Base-by-base conservation (phyloP, 2,888 invertebrate genomes). In the Digitonthophagus gazella region DNA sequence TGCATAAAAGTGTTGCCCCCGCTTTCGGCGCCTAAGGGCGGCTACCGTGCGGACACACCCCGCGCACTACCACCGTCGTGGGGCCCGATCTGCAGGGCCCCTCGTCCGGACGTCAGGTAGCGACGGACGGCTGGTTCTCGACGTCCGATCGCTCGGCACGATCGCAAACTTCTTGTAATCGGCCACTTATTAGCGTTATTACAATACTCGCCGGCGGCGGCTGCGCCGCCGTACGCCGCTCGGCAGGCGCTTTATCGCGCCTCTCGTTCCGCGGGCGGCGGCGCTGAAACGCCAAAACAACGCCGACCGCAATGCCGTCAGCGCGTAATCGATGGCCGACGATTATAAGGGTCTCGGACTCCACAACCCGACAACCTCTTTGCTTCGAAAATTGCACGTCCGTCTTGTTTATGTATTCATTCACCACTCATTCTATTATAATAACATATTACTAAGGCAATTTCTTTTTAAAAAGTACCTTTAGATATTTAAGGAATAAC, bases 1-100 rank as follows among this genome's bases (percentile, higher is more conserved):
- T 76, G 77, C 77, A 78, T 76, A 78, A 78, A 76, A 75, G 74
- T 74, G 76, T 61, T 61, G 77, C 78, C 77, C n/a, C 77, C 79
- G 77, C 76, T 76, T 77, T 77, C 74, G 73, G 72, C 72, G 75
- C 78, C 77, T 75, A 64, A 67, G 78, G 79, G 76, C 63, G 64
- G 79, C 80, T 80, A 80, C 80, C 72, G 79, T 80, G 74, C 75
- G 72, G 79, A 76, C 80, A 80, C 80, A 79, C 79, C 78, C 77
- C 75, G 71, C 72, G 65, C 72, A 70, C 74, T 72, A 74, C 74
- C 67, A 71, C 74, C 75, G 76, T 73, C n/a, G n/a, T n/a, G n/a
- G n/a, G n/a, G n/a, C n/a, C n/a, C n/a, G n/a, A n/a, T n/a, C n/a
- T n/a, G n/a, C n/a, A n/a, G n/a, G n/a, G n/a, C n/a, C n/a, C n/a